Percentiles rank a stretch among this genome's conserved stretches.
phyloP scores from a whole-genome alignment of 2,113 vertebrate genomes.

The Willisornis vidua region DNA sequence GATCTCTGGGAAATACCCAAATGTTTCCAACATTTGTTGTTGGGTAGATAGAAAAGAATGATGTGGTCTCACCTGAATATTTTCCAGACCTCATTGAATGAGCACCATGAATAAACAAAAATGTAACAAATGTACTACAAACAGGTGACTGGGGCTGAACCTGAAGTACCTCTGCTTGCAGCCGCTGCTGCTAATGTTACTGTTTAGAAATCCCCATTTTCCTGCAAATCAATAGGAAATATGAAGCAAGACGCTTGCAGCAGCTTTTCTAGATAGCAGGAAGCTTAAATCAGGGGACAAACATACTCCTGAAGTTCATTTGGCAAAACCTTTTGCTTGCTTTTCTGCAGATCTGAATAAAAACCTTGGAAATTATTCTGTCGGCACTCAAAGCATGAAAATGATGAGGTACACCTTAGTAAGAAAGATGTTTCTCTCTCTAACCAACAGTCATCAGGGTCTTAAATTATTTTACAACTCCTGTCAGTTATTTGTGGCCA shows the following conservation, averaged over 20 bases:
- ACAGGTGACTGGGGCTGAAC: neutral
- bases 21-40: neutral
- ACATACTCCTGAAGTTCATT: neutral
- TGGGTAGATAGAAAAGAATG: neutral
- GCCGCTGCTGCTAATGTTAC: neutral
- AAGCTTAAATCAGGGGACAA: neutral
- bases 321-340: neutral
- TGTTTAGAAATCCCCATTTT: neutral
- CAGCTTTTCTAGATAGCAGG: neutral
- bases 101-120: neutral
- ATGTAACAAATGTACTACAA: neutral
- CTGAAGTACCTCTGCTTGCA: neutral
- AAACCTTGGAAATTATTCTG: neutral
- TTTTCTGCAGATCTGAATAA: neutral
- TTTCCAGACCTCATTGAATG: neutral
- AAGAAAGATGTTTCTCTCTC: neutral
- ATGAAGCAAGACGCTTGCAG: neutral
- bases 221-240: neutral
- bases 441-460: neutral
- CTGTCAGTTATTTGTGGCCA: neutral
- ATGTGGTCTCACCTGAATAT: neutral
- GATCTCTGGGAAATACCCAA: neutral
- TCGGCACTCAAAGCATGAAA: neutral
- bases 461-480: neutral
- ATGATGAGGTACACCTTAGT: neutral